Conservation (phyloP, 2,113 vertebrate genomes). For the Malurus alboscapulatus region DNA sequence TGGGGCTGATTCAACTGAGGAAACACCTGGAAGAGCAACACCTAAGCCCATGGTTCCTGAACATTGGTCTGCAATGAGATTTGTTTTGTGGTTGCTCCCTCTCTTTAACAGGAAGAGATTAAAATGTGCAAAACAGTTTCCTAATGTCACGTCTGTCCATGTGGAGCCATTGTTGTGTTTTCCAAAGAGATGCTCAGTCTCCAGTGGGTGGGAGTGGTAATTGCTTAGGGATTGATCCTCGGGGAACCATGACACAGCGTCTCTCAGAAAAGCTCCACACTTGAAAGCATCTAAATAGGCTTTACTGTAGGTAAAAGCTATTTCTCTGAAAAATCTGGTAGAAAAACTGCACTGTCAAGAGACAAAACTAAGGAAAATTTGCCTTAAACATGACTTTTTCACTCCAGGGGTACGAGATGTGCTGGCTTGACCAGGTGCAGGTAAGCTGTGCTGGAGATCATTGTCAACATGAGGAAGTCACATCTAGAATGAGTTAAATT, state of each 20-base stretch:
- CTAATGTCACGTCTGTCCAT: fast-evolving
- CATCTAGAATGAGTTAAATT: neutral
- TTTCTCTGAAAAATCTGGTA: neutral
- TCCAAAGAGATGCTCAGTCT: neutral
- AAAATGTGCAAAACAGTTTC: neutral
- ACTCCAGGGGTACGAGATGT: fast-evolving
- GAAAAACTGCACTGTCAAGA: neutral
- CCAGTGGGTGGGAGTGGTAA: neutral
- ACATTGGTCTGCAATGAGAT: neutral
- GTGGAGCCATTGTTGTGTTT: neutral
- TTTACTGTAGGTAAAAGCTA: neutral
- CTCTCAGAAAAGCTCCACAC: neutral
- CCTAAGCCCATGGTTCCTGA: neutral
- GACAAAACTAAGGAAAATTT: neutral
- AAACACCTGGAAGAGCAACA: neutral
- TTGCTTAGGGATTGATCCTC: neutral
- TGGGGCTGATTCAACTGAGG: neutral
- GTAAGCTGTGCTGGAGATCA: neutral
- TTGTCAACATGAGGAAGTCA: neutral
- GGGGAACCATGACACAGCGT: neutral
- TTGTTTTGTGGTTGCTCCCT: neutral
- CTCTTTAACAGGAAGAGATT: neutral
- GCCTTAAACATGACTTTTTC: neutral
- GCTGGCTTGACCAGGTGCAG: neutral
- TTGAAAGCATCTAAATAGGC: neutral